Percentiles rank a stretch among this genome's conserved stretches.
Conservation (phyloP, 2,888 invertebrate species). For the Andrena bucephala region DNA sequence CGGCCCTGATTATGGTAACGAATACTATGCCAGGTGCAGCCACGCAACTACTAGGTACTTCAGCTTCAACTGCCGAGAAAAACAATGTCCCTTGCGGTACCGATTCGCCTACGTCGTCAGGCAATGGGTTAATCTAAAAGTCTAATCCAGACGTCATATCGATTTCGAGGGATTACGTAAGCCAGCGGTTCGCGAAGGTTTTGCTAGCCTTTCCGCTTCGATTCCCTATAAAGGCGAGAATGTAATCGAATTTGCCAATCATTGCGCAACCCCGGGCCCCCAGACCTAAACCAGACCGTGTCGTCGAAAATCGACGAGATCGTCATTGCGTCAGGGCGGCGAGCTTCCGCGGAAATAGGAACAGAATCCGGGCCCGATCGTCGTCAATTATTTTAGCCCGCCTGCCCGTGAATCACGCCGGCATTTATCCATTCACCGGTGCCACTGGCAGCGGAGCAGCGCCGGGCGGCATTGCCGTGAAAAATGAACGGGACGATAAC, state of each 20-base stretch:
- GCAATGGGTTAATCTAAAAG: not conserved
- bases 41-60: no score
- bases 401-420: constrained; percentile 58
- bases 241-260: constrained; percentile 46
- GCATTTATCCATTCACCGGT: constrained; percentile 65
- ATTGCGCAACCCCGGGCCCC: constrained; percentile 25
- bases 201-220: constrained; percentile 37
- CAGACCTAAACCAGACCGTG: not conserved
- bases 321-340: not conserved
- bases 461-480: constrained; percentile 63
- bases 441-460: constrained; percentile 48
- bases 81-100: no score
- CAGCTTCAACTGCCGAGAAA: no score
- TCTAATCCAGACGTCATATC: constrained; percentile 10
- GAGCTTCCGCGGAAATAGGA: constrained; percentile 14
- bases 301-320: not conserved
- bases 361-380: not conserved
- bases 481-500: constrained; percentile 65
- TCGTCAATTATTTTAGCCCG: constrained; percentile 61
- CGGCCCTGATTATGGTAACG: no score
- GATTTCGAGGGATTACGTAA: constrained; percentile 30
- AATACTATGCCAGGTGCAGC: no score
- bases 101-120: no score
- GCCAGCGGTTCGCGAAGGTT: not conserved
- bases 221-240: constrained; percentile 46